These are phyloP conservation scores for Apodemia duryi DNA, from an alignment of 2,888 invertebrate genomes.

Conservation along the genomic window DNA sequence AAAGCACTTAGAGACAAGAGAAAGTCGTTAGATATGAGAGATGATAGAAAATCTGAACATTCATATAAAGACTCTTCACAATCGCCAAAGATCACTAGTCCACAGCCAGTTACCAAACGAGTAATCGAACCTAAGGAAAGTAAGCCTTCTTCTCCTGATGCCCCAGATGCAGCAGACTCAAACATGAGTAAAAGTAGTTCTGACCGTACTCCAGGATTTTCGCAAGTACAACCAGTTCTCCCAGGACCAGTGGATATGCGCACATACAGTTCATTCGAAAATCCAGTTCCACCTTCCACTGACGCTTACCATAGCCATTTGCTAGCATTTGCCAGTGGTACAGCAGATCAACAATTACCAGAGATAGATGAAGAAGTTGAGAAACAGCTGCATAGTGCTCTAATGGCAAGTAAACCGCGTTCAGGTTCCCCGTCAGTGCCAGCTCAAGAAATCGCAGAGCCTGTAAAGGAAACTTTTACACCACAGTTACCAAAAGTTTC, in stretches of 20 bases:
- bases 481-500: conserved; percentile 83
- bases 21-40: conserved; percentile 85
- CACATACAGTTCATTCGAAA: conserved; percentile 85
- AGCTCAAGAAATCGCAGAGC: conserved; percentile 39
- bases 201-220: conserved; percentile 48
- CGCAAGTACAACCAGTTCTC: conserved; percentile 84
- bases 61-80: conserved; percentile 77
- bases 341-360: conserved; percentile 83
- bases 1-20: conserved; percentile 88
- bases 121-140: conserved; percentile 39
- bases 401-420: conserved; percentile 79
- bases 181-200: conserved; percentile 39
- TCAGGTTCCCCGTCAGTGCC: conserved; percentile 43
- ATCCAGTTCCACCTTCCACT: conserved; percentile 74
- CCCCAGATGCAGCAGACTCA: conserved; percentile 40
- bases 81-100: conserved; percentile 79
- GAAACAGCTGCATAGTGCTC: conserved; percentile 84
- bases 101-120: conserved; percentile 57
- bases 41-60: conserved; percentile 77
- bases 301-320: conserved; percentile 82
- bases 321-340: conserved; percentile 83
- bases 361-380: conserved; percentile 90
- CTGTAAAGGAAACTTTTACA: conserved; percentile 43
- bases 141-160: conserved; percentile 52
- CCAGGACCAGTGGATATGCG: conserved; percentile 95